These are phyloP conservation scores for Xylota sylvarum DNA, from an alignment of 2,888 invertebrate genomes.

Conservation along the genomic window DNA sequence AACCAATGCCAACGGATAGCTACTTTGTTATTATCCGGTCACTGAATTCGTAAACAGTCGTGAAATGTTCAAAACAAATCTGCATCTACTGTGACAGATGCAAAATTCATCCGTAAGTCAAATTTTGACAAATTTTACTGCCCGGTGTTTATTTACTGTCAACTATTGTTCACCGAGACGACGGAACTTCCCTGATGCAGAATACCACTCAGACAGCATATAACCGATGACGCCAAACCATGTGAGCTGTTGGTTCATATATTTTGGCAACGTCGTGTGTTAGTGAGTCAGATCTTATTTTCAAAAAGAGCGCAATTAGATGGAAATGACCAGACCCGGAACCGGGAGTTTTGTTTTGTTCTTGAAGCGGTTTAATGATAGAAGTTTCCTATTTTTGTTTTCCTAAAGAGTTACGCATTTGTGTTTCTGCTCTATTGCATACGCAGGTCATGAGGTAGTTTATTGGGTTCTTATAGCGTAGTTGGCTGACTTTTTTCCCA, in stretches of 20 bases:
- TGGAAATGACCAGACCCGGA: too few relatives aligned
- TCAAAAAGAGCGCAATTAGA: background rate
- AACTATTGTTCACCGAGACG: conserved; percentile 19
- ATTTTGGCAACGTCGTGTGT: conserved; percentile 15
- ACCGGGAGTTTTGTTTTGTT: too few relatives aligned
- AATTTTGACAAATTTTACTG: background rate
- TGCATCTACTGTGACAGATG: background rate
- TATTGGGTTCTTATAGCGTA: too few relatives aligned
- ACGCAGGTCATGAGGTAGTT: too few relatives aligned
- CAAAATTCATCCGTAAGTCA: background rate
- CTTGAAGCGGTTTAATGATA: too few relatives aligned
- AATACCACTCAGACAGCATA: conserved; percentile 25
- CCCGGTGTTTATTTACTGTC: conserved; percentile 20
- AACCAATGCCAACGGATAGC: conserved; percentile 14
- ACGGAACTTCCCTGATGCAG: conserved; percentile 17
- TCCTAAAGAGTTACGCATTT: too few relatives aligned
- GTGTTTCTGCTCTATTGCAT: too few relatives aligned
- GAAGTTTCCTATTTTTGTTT: too few relatives aligned
- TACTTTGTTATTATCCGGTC: background rate
- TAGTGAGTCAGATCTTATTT: conserved; percentile 26
- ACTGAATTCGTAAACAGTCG: background rate
- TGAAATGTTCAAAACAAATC: conserved; percentile 19
- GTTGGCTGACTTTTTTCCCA: too few relatives aligned
- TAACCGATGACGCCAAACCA: conserved; percentile 36
- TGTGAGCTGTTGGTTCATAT: conserved; percentile 24